Evolutionary conservation across 2,113 vertebrate species (phyloP).

Genomic region (Stegastes partitus): DNA sequence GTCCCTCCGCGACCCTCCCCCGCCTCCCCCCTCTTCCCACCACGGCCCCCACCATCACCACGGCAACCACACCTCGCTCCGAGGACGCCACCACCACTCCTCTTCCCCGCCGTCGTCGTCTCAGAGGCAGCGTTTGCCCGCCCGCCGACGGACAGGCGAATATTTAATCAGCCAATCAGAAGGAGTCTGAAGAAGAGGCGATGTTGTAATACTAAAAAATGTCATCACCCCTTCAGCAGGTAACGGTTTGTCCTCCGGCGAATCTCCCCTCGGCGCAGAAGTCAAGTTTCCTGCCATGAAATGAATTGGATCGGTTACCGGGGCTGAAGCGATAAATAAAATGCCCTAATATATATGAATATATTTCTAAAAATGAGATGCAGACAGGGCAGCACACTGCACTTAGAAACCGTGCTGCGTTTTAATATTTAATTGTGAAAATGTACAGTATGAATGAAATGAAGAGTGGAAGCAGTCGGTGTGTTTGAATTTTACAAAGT

Average conservation of each 20-base stretch:
- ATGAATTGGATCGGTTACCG: not conserved
- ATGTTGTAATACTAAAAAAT: too few species aligned
- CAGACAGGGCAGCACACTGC: conserved; percentile 21
- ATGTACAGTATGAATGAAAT: not conserved
- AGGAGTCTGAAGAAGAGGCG: conserved; percentile 62
- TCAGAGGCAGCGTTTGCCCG: conserved; percentile 58
- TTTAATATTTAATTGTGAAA: conserved; percentile 32
- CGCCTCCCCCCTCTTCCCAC: conserved; percentile 56
- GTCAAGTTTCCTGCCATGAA: not conserved
- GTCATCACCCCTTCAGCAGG: not conserved
- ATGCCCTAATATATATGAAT: conserved; percentile 18
- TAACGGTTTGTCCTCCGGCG: not conserved
- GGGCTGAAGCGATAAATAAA: not conserved
- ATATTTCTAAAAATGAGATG: not conserved
- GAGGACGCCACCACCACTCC: conserved; percentile 68
- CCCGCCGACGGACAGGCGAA: conserved; percentile 52
- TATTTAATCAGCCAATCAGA: conserved; percentile 81
- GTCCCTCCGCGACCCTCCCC: conserved; percentile 85
- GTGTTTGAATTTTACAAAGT: not conserved
- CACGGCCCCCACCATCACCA: conserved; percentile 79
- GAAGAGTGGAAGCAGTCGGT: not conserved
- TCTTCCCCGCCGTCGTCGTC: not conserved
- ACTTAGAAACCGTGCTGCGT: conserved; percentile 13
- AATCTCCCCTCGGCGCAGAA: not conserved
- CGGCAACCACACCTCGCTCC: conserved; percentile 82